Evolutionary conservation across 2,797 vertebrate species (phyloP).

Genomic region (Myotis daubentonii): DNA sequence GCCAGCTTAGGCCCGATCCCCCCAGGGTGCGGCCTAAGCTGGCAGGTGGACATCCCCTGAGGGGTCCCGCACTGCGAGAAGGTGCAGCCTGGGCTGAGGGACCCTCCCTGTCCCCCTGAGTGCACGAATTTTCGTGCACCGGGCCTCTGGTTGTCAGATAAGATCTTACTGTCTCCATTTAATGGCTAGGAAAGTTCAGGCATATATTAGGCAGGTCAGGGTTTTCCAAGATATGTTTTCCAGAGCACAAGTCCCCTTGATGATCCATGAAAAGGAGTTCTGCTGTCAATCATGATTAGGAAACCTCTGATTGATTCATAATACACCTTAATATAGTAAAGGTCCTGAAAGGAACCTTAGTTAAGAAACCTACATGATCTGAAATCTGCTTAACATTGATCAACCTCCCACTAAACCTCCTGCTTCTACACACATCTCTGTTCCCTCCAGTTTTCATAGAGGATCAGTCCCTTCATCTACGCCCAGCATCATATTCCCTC

Average conservation of each 20-base stretch:
- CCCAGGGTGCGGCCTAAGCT: too few relatives aligned
- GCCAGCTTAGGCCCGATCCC: too few relatives aligned
- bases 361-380: neutral
- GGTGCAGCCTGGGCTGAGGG: fast-evolving
- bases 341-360: neutral
- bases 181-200: neutral
- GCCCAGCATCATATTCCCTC: neutral
- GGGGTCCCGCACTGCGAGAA: too few relatives aligned
- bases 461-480: neutral
- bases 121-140: too few relatives aligned
- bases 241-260: neutral
- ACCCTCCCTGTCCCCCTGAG: too few relatives aligned
- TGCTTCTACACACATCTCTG: neutral
- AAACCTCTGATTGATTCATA: neutral
- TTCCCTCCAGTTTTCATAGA: neutral
- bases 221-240: neutral
- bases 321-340: neutral
- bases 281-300: neutral
- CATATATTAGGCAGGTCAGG: neutral
- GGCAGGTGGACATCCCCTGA: too few relatives aligned
- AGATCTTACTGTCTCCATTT: neutral
- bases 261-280: neutral
- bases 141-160: neutral
- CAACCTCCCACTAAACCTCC: neutral
- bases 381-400: neutral